Evolutionary conservation across 2,888 invertebrate species (phyloP), one percentile per base, ranked within the genome.

Genomic region (Drosophila hamatofila): DNA sequence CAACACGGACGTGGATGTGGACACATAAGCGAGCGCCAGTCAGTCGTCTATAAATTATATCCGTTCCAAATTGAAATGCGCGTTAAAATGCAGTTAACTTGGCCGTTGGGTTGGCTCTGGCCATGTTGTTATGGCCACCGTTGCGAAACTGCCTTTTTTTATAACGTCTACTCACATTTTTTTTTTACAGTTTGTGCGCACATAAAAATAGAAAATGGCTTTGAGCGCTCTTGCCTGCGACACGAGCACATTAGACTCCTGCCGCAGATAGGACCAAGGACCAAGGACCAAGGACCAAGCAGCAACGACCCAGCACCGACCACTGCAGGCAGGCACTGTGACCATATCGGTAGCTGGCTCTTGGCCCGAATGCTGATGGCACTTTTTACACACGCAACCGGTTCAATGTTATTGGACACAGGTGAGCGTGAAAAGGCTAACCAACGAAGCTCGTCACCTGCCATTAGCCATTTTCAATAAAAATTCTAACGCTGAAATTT

Each of bases 21-120:
- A 76, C 80, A 80, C 81, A 85, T 85, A 81, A 75, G 82, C 80
- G 63, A 74, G 66, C 78, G 72, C 86, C 88, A 85, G 90, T 91
- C 91, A 91, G 91, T 91, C 91, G 91, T 91, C 91, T 91, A 91
- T 91, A 91, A 91, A 91, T 91, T 91, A 91, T 91, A 91, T 91
- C 91, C 91, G 91, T 87, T 91, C 91, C 89, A 91, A 91, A 91
- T 91, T 91, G 91, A 91, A 91, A 91, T 81, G 91, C 91, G 91
- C 91, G 91, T 91, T 91, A 91, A 91, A 91, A 91, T 91, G 91
- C 91, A 91, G 91, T 91, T 91, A 91, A 91, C 91, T 90, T 91
- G 90, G 87, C 85, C 90, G 85, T 78, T 78, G 71, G 67, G 46
- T 72, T 66, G 66, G 65, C 72, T 69, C 78, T 78, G 85, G 73